Conservation (phyloP, 2,113 vertebrate genomes). For the Caretta caretta region DNA sequence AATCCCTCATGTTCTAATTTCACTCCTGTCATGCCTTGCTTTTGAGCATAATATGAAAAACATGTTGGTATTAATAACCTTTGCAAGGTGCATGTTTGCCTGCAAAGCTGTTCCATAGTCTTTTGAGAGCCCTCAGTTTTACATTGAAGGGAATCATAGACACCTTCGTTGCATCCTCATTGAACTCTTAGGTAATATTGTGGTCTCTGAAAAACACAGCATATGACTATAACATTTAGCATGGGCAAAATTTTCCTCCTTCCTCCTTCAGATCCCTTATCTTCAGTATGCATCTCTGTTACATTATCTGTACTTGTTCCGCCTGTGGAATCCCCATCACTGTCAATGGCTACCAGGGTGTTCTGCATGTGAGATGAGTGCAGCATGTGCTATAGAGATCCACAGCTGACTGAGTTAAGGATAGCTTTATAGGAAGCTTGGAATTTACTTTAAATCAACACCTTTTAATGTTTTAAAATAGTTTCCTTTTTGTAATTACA, state of each 20-base stretch:
- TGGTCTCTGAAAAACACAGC: neutral
- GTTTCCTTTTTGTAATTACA: neutral
- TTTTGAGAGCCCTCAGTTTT: neutral
- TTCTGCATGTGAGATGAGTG: neutral
- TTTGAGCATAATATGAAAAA: neutral
- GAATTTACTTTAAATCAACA: neutral
- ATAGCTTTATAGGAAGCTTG: neutral
- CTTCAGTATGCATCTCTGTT: neutral
- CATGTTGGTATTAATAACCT: neutral
- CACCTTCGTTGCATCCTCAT: neutral
- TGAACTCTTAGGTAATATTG: neutral
- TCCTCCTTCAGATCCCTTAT: neutral
- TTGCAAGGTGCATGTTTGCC: fast-evolving
- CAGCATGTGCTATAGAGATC: neutral
- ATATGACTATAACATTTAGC: neutral
- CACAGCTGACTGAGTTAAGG: neutral
- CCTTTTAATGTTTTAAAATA: neutral
- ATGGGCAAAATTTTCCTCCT: neutral
- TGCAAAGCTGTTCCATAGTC: neutral
- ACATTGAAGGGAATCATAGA: neutral
- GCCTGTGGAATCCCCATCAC: neutral
- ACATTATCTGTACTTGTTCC: neutral
- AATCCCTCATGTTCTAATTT: neutral
- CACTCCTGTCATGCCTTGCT: neutral
- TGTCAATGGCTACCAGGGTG: neutral